phyloP scores from a whole-genome alignment of 2,113 vertebrate species.

The Thamnophis sirtalis region DNA sequence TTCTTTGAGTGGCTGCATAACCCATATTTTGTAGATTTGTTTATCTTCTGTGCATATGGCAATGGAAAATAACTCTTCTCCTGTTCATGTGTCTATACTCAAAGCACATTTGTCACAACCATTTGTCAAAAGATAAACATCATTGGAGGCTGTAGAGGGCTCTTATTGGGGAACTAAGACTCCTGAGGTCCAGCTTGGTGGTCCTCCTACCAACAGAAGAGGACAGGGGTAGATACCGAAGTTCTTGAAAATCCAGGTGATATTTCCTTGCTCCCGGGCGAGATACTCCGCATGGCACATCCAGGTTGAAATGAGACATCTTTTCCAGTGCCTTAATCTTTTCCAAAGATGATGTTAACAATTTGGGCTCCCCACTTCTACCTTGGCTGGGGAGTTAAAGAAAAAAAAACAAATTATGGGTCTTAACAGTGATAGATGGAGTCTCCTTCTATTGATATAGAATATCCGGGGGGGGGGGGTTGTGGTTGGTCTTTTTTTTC shows the following conservation, averaged over 20 bases:
- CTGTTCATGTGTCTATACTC: slow-evolving; percentile 36
- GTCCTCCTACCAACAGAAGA: not conserved
- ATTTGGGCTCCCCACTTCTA: slow-evolving; percentile 60
- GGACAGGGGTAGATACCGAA: slow-evolving; percentile 42
- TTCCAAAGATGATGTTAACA: slow-evolving; percentile 58
- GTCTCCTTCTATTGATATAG: slow-evolving; percentile 73
- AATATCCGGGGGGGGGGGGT: slow-evolving; percentile 55
- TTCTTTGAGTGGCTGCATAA: slow-evolving; percentile 27
- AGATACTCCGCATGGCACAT: slow-evolving; percentile 43
- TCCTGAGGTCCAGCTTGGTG: slow-evolving; percentile 29
- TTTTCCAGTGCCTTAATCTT: slow-evolving; percentile 65
- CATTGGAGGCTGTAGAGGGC: slow-evolving; percentile 19
- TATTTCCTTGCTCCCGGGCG: not conserved
- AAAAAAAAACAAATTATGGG: slow-evolving; percentile 76
- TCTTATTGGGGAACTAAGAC: slow-evolving; percentile 41
- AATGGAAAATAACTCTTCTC: slow-evolving; percentile 38
- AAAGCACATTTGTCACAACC: slow-evolving; percentile 55
- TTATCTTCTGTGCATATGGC: slow-evolving; percentile 40
- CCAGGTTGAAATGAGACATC: slow-evolving; percentile 50
- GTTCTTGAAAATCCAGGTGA: slow-evolving; percentile 42
- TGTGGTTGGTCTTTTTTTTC: not conserved
- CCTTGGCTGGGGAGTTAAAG: slow-evolving; percentile 78
- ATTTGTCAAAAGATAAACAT: slow-evolving; percentile 51
- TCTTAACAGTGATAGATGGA: slow-evolving; percentile 83
- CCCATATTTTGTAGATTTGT: slow-evolving; percentile 35